These are phyloP conservation scores for Lota lota DNA, from an alignment of 2,113 vertebrate species.

Conservation along the genomic window DNA sequence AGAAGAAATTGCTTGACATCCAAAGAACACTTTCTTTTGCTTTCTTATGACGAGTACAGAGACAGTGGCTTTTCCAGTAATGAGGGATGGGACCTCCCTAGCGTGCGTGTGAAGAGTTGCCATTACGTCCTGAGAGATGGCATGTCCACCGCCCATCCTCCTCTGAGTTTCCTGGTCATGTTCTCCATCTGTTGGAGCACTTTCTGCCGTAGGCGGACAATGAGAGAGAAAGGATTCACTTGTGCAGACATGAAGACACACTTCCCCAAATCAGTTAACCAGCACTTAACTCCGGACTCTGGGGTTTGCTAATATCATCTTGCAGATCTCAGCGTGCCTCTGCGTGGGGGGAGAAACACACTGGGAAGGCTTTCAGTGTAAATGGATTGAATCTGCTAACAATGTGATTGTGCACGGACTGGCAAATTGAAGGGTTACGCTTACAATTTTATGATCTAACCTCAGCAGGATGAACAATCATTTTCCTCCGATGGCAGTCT, in stretches of 20 bases:
- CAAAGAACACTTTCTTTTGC: constrained; percentile 38
- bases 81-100: constrained; percentile 41
- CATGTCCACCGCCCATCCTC: constrained; percentile 5
- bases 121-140: constrained; percentile 38
- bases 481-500: too few relatives aligned
- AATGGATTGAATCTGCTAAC: too few relatives aligned
- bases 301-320: too few relatives aligned
- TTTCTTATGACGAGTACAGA: constrained; percentile 23
- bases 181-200: background rate
- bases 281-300: background rate
- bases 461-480: too few relatives aligned
- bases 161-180: constrained; percentile 17
- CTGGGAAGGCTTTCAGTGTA: too few relatives aligned
- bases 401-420: too few relatives aligned
- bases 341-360: too few relatives aligned
- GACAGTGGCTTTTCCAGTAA: constrained; percentile 55
- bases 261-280: background rate
- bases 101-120: constrained; percentile 34
- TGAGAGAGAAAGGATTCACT: background rate
- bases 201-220: too few relatives aligned
- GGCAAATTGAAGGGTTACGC: too few relatives aligned
- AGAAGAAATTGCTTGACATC: constrained; percentile 14
- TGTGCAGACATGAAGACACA: background rate
- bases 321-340: too few relatives aligned
- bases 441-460: too few relatives aligned